Evolutionary conservation across 2,797 vertebrate species (phyloP).

Genomic region (Melanotaenia parkinsoni): DNA sequence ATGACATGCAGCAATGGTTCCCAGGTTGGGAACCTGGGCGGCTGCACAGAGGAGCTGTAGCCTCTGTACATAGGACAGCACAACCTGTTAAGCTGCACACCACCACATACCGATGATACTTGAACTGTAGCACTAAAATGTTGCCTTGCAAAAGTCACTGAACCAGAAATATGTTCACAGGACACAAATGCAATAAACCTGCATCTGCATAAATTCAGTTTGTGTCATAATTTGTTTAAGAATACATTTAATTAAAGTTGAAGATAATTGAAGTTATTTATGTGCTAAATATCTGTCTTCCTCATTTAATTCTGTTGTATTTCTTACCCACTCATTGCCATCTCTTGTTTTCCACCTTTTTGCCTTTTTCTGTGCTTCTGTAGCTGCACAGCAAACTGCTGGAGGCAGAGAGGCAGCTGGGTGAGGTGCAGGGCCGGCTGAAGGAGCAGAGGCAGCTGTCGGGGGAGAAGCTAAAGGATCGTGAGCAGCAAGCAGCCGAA

Average conservation of each 20-base stretch:
- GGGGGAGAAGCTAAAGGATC: slow-evolving; percentile 96
- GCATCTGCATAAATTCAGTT: not conserved
- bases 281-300: not conserved
- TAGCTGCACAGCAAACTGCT: slow-evolving; percentile 95
- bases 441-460: slow-evolving; percentile 98
- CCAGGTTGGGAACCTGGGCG: no score
- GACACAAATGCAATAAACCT: not conserved
- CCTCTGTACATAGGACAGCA: no score
- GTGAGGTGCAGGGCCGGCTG: slow-evolving; percentile 93
- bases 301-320: not conserved
- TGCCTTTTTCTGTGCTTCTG: slow-evolving; percentile 16
- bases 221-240: not conserved
- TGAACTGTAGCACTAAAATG: no score
- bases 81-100: no score
- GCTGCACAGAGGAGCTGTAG: no score
- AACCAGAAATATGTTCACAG: not conserved
- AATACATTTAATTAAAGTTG: not conserved
- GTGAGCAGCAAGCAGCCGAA: slow-evolving; percentile 94
- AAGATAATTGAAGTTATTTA: not conserved
- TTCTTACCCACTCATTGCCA: not conserved
- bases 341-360: not conserved
- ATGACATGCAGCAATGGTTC: no score
- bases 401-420: slow-evolving; percentile 93
- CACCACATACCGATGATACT: not conserved
- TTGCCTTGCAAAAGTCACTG: no score